Evolutionary conservation across 2,113 vertebrate species (phyloP).

Genomic region (Cinclus cinclus): DNA sequence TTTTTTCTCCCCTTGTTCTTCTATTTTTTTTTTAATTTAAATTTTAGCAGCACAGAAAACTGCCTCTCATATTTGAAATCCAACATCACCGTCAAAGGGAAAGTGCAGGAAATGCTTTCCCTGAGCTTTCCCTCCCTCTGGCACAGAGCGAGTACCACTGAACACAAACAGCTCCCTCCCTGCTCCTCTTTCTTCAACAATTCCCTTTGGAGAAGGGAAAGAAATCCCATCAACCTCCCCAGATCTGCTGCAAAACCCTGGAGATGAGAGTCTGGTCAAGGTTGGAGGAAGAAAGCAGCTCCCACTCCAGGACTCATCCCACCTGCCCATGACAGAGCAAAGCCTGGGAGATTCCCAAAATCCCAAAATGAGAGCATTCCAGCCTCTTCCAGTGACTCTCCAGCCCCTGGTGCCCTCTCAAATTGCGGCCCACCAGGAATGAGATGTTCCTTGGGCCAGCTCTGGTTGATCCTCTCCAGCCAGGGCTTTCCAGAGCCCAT

Average conservation of each 20-base stretch:
- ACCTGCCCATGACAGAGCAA: neutral
- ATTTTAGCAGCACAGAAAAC: neutral
- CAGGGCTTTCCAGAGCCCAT: neutral
- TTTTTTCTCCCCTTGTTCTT: fast-evolving
- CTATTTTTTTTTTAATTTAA: neutral
- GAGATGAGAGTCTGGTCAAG: neutral
- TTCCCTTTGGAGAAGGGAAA: neutral
- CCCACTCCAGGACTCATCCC: neutral
- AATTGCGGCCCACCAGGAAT: neutral
- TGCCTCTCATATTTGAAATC: neutral
- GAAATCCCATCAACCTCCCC: neutral
- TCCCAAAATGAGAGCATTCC: neutral
- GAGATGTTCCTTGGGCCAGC: neutral
- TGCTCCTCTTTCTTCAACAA: neutral
- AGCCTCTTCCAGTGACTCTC: neutral
- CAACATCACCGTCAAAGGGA: neutral
- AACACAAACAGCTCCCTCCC: neutral
- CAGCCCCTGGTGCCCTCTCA: neutral
- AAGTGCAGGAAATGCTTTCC: neutral
- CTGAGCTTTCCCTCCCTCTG: fast-evolving
- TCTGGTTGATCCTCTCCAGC: neutral
- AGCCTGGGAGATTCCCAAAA: neutral
- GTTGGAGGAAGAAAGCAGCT: neutral
- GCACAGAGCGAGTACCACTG: fast-evolving
- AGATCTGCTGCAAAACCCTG: neutral